Conservation (phyloP, 2,888 invertebrate species). For the Tiphia femorata region DNA sequence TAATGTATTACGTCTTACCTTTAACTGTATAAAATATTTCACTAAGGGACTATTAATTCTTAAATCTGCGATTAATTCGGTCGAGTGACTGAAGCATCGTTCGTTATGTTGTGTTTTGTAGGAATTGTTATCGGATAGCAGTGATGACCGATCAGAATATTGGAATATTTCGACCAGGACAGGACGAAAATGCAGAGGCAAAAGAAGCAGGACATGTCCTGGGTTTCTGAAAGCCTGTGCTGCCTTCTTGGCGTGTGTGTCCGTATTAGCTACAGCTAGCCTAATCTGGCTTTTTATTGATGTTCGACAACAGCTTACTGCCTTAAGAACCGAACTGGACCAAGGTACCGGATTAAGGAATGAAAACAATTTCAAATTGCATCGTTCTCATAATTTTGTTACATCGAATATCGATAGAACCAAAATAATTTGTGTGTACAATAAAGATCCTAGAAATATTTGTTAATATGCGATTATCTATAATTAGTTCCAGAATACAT, state of each 20-base stretch:
- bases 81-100: neutral
- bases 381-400: neutral
- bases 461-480: too few species aligned
- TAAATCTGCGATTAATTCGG: too few species aligned
- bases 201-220: constrained; percentile 67
- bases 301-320: constrained; percentile 76
- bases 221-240: constrained; percentile 74
- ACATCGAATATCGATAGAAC: neutral
- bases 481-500: constrained; percentile 34
- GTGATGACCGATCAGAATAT: constrained; percentile 74
- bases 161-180: constrained; percentile 60
- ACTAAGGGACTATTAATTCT: too few species aligned
- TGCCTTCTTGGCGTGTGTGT: constrained; percentile 74
- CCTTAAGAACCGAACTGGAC: constrained; percentile 76
- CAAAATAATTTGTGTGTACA: too few species aligned
- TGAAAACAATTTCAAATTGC: neutral
- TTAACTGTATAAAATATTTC: too few species aligned
- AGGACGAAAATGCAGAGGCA: constrained; percentile 56
- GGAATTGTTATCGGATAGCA: constrained; percentile 76
- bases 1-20: too few species aligned
- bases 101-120: constrained; percentile 65
- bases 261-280: constrained; percentile 76
- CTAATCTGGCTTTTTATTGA: constrained; percentile 79
- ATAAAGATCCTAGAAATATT: too few species aligned
- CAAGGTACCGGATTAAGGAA: constrained; percentile 71